Percentiles rank a stretch among this genome's conserved stretches.
Conservation (phyloP, 2,797 vertebrate genomes). For the Lepus oiostolus region DNA sequence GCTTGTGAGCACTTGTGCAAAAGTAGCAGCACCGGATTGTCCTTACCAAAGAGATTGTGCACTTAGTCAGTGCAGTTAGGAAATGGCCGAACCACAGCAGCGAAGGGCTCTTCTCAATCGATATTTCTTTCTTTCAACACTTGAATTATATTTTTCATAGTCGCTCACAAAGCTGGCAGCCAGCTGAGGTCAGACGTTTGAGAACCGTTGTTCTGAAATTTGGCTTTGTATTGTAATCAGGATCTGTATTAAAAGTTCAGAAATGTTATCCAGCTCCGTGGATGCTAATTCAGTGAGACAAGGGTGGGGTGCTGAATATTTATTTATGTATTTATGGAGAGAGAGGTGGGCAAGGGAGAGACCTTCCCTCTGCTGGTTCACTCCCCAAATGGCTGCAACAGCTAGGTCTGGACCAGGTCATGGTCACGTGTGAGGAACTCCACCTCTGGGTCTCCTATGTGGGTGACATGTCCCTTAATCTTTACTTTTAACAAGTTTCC, state of each 20-base stretch:
- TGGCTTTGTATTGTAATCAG: neutral
- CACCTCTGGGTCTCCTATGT: too few relatives aligned
- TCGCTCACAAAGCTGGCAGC: neutral
- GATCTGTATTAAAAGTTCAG: neutral
- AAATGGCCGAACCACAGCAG: neutral
- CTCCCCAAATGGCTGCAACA: too few relatives aligned
- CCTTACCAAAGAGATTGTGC: neutral
- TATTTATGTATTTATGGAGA: conserved; percentile 5
- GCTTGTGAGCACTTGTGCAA: neutral
- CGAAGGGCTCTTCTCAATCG: neutral
- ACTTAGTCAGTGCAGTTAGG: neutral
- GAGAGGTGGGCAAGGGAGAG: too few relatives aligned
- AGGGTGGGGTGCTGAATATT: neutral
- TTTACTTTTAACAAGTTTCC: conserved; percentile 4
- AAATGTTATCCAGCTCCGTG: neutral
- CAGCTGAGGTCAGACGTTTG: neutral
- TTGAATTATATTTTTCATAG: conserved; percentile 21
- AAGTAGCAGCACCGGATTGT: neutral
- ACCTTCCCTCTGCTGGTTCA: too few relatives aligned
- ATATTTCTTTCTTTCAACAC: conserved; percentile 10
- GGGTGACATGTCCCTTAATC: neutral
- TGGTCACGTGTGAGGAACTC: too few relatives aligned
- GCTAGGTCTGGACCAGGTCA: too few relatives aligned
- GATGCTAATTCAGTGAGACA: neutral
- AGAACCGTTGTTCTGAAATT: neutral